Evolutionary conservation across 2,797 vertebrate species (phyloP).

Genomic region (Rhinophrynus dorsalis): DNA sequence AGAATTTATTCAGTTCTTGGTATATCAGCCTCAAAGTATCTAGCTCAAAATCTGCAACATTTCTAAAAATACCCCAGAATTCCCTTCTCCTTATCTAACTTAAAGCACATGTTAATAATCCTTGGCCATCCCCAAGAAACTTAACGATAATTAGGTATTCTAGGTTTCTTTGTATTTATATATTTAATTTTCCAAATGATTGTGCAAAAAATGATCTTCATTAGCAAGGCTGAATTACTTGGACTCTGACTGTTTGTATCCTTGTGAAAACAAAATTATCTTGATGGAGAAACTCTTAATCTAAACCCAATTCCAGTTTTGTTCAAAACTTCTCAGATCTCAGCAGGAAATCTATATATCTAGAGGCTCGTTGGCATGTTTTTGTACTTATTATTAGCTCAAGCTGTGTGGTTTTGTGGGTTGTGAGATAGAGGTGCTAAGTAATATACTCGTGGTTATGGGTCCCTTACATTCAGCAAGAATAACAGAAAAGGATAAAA

Average conservation of each 20-base stretch:
- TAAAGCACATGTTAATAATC: too few species aligned
- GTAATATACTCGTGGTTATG: slow-evolving; percentile 20
- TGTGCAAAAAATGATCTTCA: slow-evolving; percentile 17
- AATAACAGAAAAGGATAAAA: slow-evolving; percentile 1
- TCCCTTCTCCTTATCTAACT: too few species aligned
- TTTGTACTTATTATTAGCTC: slow-evolving; percentile 11
- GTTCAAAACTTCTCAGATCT: slow-evolving; percentile 7
- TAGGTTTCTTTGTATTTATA: not conserved
- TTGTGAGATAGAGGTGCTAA: slow-evolving; percentile 22
- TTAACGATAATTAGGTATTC: too few species aligned
- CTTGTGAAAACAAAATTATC: slow-evolving; percentile 24
- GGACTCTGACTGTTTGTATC: slow-evolving; percentile 27
- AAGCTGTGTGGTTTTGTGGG: slow-evolving; percentile 40
- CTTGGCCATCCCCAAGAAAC: too few species aligned
- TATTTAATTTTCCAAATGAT: not conserved
- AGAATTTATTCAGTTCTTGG: too few species aligned
- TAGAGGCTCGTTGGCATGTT: slow-evolving; percentile 9
- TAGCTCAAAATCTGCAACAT: too few species aligned
- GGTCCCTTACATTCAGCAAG: slow-evolving; percentile 14
- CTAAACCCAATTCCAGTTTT: not conserved
- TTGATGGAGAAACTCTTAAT: not conserved
- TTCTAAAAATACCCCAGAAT: too few species aligned
- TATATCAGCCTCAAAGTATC: too few species aligned
- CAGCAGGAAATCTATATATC: slow-evolving; percentile 7
- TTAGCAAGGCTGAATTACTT: slow-evolving; percentile 20